These are phyloP conservation scores for Drosophila fulvimacula DNA, from an alignment of 2,888 invertebrate species.

Conservation along the genomic window DNA sequence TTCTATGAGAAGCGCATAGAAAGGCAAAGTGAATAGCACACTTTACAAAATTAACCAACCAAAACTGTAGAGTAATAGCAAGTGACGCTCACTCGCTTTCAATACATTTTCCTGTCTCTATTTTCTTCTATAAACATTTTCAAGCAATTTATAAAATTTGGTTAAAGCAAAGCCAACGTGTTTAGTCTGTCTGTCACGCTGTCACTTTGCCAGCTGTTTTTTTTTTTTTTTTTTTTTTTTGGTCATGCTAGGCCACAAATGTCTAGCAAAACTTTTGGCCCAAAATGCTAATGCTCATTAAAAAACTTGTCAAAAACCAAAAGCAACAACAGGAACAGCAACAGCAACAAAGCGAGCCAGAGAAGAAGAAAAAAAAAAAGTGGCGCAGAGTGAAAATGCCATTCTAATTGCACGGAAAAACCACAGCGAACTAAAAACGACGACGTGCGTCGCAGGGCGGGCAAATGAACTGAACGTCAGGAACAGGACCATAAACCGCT, in stretches of 20 bases:
- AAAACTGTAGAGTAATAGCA: neutral
- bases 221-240: constrained; percentile 15
- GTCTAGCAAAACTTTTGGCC: constrained; percentile 27
- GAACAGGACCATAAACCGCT: constrained; percentile 59
- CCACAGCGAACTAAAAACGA: constrained; percentile 38
- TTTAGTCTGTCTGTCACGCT: constrained; percentile 22
- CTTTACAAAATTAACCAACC: no score
- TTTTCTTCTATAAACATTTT: neutral
- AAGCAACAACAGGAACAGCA: constrained; percentile 4
- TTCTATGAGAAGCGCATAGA: no score
- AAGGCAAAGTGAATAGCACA: no score
- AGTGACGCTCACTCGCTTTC: neutral
- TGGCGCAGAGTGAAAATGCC: constrained; percentile 32
- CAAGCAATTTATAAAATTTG: constrained; percentile 15
- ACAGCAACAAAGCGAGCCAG: neutral
- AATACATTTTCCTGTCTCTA: neutral
- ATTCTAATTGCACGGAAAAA: constrained; percentile 58
- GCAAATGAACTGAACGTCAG: constrained; percentile 60
- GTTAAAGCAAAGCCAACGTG: constrained; percentile 8
- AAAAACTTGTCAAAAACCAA: constrained; percentile 58
- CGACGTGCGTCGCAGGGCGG: constrained; percentile 26
- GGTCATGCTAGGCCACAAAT: constrained; percentile 31
- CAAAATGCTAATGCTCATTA: constrained; percentile 67
- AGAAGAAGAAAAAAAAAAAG: neutral
- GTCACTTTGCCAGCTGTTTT: constrained; percentile 28